Evolutionary conservation across 2,797 vertebrate species (phyloP), one percentile per base, ranked within the genome.

Genomic region (Chrosomus eos): DNA sequence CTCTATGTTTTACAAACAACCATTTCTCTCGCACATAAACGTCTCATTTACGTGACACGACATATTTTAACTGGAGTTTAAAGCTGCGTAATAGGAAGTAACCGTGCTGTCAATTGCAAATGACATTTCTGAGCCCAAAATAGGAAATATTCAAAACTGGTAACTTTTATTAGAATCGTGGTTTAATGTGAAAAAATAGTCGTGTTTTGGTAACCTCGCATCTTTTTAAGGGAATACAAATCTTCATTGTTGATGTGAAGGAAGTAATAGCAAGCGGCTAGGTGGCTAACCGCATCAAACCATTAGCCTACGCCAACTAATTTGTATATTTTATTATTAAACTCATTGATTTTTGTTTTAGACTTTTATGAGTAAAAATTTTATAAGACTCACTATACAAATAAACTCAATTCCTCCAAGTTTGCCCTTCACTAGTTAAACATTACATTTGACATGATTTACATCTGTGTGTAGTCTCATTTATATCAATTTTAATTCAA

Each of bases 21-120:
- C 1, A 14, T 36, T 62, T 71, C 28, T 23, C 4, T 6, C 4
- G 5, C 9, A 13, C 5, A 26, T 45, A 33, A 38, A 40, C 51
- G 33, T 11, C 1, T 28, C 2, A 4, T 79, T 72, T 72, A 45
- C 31, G 14, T 21, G 6, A 23, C 28, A 51, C 21, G 19, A 62
- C 53, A 4, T 7, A 40, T 80, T 74, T 80, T 62, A 60, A 14
- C 71, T 62, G 33, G 33, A 48, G 72, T 87, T 84, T 81, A 66
- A 74, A 87, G 71, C 79, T 86, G 89, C 87, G 87, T 85, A 88
- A 88, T 86, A 86, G 89, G 87, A 88, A 87, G 84, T 87, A 58
- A 77, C 60, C 53, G 76, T 51, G 55, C 67, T 80, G 83, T 73
- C 83, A 80, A 64, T 64, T 64, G 26, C 31, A 38, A 58, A 70